A percentile compares a stretch with the other conserved stretches of the same genome.
These are phyloP conservation scores for Apamea crenata DNA, from an alignment of 2,888 invertebrate genomes.

Conservation along the genomic window DNA sequence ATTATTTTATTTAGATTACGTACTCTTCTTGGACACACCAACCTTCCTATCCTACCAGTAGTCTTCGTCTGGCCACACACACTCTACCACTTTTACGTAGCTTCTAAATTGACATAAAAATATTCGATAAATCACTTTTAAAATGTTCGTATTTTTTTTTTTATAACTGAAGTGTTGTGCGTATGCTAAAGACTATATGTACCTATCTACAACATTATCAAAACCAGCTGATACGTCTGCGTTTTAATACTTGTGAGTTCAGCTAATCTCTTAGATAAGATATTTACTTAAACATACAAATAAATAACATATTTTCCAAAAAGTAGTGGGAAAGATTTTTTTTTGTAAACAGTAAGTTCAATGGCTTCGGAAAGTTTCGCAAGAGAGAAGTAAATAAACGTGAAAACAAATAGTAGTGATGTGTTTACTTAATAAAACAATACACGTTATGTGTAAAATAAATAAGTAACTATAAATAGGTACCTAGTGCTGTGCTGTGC, in stretches of 20 bases:
- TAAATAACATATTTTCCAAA: conserved; percentile 27
- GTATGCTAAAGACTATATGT: neutral
- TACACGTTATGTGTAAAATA: neutral
- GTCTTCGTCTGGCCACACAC: too few species aligned
- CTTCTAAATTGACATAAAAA: too few species aligned
- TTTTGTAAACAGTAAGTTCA: conserved; percentile 37
- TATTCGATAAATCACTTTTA: too few species aligned
- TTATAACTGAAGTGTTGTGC: neutral
- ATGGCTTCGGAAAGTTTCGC: conserved; percentile 41
- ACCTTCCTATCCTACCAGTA: too few species aligned
- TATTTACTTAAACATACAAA: conserved; percentile 19
- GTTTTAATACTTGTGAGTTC: conserved; percentile 20
- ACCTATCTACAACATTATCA: conserved; percentile 8
- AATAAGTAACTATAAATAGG: neutral
- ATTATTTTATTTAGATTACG: too few species aligned
- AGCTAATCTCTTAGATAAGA: conserved; percentile 48
- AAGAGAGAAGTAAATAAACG: conserved; percentile 31
- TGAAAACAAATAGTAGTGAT: conserved; percentile 16
- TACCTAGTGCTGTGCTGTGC: neutral
- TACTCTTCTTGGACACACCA: too few species aligned
- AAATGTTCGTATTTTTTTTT: too few species aligned
- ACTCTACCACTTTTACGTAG: too few species aligned
- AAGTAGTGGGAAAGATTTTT: conserved; percentile 39
- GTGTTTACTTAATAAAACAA: conserved; percentile 8
- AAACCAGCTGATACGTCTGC: conserved; percentile 27